These are phyloP conservation scores for Acropora tenuis DNA, from an alignment of 64 coral and sea anemone genomes.

Conservation along the genomic window DNA sequence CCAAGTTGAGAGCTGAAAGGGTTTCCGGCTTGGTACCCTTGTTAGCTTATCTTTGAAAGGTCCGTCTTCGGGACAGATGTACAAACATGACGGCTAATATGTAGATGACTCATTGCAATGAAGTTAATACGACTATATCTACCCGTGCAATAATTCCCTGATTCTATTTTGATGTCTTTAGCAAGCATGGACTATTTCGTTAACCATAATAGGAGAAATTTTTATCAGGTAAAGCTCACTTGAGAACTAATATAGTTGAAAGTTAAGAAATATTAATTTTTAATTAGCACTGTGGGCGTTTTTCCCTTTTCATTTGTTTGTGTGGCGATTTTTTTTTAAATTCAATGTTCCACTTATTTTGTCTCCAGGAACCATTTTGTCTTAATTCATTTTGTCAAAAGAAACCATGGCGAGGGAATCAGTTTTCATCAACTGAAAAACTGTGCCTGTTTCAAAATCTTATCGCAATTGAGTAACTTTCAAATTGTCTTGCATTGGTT, in stretches of 20 bases:
- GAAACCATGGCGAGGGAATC: too few species aligned
- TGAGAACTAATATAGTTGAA: not conserved
- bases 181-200: slow-evolving; percentile 15
- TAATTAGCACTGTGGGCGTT: not conserved
- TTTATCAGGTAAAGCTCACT: slow-evolving; percentile 3
- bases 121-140: slow-evolving; percentile 25
- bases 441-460: too few species aligned
- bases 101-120: slow-evolving; percentile 29
- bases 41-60: slow-evolving; percentile 6
- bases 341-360: too few species aligned
- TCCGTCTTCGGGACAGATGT: slow-evolving; percentile 13
- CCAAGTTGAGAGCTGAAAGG: not conserved
- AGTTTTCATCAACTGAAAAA: too few species aligned
- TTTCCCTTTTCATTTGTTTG: not conserved
- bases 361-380: too few species aligned
- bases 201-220: not conserved
- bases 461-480: too few species aligned
- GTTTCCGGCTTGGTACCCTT: not conserved
- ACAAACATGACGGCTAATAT: slow-evolving; percentile 36
- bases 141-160: not conserved
- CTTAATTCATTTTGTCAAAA: too few species aligned
- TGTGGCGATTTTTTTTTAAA: too few species aligned
- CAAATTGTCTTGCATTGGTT: too few species aligned
- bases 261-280: not conserved
- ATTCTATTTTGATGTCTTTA: not conserved